These are phyloP conservation scores for Chauna torquata DNA, from an alignment of 2,113 vertebrate genomes.

Conservation along the genomic window DNA sequence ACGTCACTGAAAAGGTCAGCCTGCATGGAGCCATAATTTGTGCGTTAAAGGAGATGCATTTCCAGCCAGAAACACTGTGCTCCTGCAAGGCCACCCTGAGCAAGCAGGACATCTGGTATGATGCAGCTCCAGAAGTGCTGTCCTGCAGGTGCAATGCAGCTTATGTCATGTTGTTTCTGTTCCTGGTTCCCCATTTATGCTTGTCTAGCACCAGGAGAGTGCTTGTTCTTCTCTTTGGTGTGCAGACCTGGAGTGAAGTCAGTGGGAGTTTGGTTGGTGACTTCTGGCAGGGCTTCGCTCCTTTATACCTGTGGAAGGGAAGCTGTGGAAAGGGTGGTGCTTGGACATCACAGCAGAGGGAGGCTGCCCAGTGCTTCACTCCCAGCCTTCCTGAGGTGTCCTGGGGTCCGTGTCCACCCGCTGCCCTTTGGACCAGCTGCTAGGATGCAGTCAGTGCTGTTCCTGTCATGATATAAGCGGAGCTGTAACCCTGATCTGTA, in stretches of 20 bases:
- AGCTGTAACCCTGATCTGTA: not conserved
- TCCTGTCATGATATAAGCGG: fast-evolving
- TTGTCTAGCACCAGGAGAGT: not conserved
- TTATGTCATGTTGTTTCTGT: not conserved
- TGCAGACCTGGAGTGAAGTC: not conserved
- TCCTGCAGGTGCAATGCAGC: not conserved
- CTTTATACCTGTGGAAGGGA: not conserved
- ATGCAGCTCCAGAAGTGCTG: not conserved
- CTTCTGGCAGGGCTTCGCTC: not conserved
- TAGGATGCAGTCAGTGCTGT: not conserved
- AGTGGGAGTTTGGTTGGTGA: not conserved
- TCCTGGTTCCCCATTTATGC: not conserved
- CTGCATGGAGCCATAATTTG: not conserved
- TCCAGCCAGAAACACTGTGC: not conserved
- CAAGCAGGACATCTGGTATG: fast-evolving
- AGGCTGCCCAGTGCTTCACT: not conserved
- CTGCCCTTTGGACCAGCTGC: not conserved
- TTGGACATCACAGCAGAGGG: not conserved
- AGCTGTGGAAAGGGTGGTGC: fast-evolving
- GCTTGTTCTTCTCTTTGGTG: not conserved
- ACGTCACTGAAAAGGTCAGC: not conserved
- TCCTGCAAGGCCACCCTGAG: not conserved
- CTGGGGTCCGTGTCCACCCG: not conserved
- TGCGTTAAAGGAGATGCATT: fast-evolving
- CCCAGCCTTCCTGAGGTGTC: not conserved